A percentile compares a stretch with the other conserved stretches of the same genome.
These are phyloP conservation scores for Echinometra lucunter DNA, from an alignment of 53 echinoderm and acorn worm genomes.

Conservation along the genomic window DNA sequence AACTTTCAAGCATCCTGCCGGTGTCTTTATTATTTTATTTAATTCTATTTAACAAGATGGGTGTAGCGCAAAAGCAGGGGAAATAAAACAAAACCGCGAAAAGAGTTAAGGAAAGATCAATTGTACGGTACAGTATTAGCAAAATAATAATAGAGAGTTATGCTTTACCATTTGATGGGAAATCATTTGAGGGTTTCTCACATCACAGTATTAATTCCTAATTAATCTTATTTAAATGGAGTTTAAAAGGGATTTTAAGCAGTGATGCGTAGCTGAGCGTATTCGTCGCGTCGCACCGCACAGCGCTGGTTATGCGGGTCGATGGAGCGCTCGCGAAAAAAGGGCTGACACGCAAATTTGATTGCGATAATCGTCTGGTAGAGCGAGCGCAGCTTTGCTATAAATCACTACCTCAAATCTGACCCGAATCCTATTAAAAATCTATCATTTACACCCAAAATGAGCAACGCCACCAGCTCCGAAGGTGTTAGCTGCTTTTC, in stretches of 20 bases:
- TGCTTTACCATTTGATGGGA: neutral
- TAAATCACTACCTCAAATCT: slow-evolving; percentile 13
- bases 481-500: slow-evolving; percentile 32
- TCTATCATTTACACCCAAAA: slow-evolving; percentile 57
- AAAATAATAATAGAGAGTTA: slow-evolving; percentile 14
- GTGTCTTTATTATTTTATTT: slow-evolving; percentile 15
- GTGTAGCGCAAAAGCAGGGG: neutral
- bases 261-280: neutral
- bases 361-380: slow-evolving; percentile 11
- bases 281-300: neutral
- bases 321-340: neutral
- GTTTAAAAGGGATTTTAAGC: neutral
- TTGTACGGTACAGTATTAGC: neutral
- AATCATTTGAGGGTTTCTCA: slow-evolving; percentile 40
- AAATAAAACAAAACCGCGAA: neutral
- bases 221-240: slow-evolving; percentile 50
- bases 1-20: neutral
- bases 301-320: neutral
- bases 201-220: slow-evolving; percentile 47
- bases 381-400: neutral
- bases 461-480: slow-evolving; percentile 32
- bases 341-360: slow-evolving; percentile 13
- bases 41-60: neutral
- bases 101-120: neutral
- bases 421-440: neutral